Conservation (phyloP, 2,113 vertebrate species). For the Oxyura jamaicensis region DNA sequence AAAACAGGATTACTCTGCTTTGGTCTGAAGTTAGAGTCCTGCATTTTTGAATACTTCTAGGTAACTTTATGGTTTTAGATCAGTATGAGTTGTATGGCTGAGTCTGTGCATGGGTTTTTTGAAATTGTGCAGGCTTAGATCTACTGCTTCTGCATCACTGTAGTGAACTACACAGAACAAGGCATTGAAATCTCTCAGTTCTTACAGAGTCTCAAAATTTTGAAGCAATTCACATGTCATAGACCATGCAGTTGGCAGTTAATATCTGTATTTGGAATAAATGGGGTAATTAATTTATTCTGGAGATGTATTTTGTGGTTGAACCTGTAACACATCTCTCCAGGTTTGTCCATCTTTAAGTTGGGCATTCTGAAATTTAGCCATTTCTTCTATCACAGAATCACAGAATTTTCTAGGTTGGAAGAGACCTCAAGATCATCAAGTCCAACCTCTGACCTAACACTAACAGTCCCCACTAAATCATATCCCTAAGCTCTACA, state of each 20-base stretch:
- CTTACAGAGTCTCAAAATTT: background rate
- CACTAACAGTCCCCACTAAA: too few relatives aligned
- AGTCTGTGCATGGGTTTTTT: background rate
- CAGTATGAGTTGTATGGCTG: background rate
- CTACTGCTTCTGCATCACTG: background rate
- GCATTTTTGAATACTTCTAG: background rate
- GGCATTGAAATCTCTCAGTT: background rate
- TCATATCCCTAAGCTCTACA: too few relatives aligned
- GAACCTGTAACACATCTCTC: rapidly evolving
- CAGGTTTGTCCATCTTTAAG: background rate
- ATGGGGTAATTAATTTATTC: background rate
- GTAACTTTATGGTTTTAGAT: conserved; percentile 28
- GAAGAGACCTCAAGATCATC: too few relatives aligned
- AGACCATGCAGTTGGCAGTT: background rate
- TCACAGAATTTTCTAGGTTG: too few relatives aligned
- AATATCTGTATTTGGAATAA: background rate
- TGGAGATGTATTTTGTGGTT: background rate
- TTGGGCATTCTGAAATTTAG: background rate
- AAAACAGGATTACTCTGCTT: conserved; percentile 60
- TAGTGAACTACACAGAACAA: background rate
- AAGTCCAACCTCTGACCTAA: too few relatives aligned
- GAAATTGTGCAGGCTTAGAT: background rate
- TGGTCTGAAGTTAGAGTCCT: conserved; percentile 50
- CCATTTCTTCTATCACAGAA: background rate
- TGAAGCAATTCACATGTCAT: background rate